phyloP scores from a whole-genome alignment of 30 jellyfish, hydroid and myxozoan genomes.

The Hydractinia symbiolongicarpus region DNA sequence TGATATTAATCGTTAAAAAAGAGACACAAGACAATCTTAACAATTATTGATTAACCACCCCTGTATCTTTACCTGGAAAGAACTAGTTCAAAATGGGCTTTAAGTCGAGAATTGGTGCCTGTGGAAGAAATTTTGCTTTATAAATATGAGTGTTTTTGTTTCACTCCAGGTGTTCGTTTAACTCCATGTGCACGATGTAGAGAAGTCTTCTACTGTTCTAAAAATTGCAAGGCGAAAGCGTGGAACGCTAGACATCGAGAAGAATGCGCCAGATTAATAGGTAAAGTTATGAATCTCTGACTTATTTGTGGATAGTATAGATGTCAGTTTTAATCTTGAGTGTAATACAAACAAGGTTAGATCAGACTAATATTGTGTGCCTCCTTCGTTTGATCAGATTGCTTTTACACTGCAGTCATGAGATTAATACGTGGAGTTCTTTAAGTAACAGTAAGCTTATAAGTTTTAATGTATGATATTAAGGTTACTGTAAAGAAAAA shows the following conservation, averaged over 20 bases:
- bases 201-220: conserved; percentile 81
- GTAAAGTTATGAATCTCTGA: conserved; percentile 8
- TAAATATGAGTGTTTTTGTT: neutral
- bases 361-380: no score
- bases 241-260: conserved; percentile 77
- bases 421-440: no score
- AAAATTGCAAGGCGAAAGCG: conserved; percentile 63
- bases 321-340: no score
- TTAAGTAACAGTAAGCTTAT: no score
- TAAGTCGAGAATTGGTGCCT: neutral
- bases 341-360: no score
- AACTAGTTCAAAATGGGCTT: neutral
- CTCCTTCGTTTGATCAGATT: no score
- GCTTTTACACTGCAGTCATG: no score
- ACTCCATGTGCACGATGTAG: conserved; percentile 77
- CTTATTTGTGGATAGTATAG: no score
- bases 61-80: neutral
- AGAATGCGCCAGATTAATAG: conserved; percentile 71
- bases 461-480: no score
- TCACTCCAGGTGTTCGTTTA: conserved; percentile 48
- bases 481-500: no score
- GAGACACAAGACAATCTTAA: no score
- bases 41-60: neutral
- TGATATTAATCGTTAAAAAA: no score
- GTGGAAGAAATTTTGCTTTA: neutral